phyloP scores from a whole-genome alignment of 2,888 invertebrate species.

The Andrena flavipes region DNA sequence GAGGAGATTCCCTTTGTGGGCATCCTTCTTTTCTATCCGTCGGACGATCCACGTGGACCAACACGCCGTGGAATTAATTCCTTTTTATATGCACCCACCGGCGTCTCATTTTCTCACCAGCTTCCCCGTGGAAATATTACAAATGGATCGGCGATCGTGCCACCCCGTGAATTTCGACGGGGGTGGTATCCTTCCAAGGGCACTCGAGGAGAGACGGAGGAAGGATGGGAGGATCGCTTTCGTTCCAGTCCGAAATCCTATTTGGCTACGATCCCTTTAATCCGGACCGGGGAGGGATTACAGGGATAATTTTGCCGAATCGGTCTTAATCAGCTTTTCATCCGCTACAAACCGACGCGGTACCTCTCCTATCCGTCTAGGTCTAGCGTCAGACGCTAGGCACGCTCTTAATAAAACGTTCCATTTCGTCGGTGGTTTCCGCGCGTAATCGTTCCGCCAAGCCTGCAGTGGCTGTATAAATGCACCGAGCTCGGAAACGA shows the following conservation, averaged over 20 bases:
- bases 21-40: constrained; percentile 50
- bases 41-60: constrained; percentile 23
- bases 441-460: constrained; percentile 15
- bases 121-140: constrained; percentile 53
- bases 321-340: constrained; percentile 72
- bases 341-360: constrained; percentile 45
- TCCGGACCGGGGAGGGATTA: constrained; percentile 66
- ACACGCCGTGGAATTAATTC: constrained; percentile 55
- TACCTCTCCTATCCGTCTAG: constrained; percentile 33
- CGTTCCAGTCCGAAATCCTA: constrained; percentile 59
- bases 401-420: constrained; percentile 43
- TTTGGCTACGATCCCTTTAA: constrained; percentile 68
- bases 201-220: constrained; percentile 20
- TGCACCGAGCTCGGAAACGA: constrained; percentile 27
- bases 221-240: constrained; percentile 12
- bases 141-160: constrained; percentile 52
- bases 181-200: constrained; percentile 44
- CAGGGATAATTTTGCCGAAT: constrained; percentile 70
- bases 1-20: constrained; percentile 33
- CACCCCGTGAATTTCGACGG: constrained; percentile 50
- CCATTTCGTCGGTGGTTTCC: constrained; percentile 40
- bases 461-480: constrained; percentile 28
- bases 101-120: constrained; percentile 49
- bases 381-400: constrained; percentile 35
- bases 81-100: constrained; percentile 49